Percentiles rank a stretch among this genome's conserved stretches.
Conservation (phyloP, 2,113 vertebrate genomes). For the Anseranas semipalmata region DNA sequence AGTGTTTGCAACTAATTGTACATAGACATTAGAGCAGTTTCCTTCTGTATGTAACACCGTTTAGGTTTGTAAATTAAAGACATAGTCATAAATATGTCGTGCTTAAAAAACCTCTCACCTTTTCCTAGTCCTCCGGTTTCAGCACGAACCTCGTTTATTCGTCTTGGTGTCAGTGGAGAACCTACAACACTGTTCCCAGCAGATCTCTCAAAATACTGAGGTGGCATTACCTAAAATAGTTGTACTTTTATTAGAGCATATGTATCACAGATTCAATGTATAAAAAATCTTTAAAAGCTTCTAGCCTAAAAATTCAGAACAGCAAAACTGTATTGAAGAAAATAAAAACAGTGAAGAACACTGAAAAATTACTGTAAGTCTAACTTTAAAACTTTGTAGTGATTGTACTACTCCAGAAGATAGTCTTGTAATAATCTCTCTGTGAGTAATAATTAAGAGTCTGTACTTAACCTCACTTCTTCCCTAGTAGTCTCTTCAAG, state of each 20-base stretch:
- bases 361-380: neutral
- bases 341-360: neutral
- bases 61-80: neutral
- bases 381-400: neutral
- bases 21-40: rapidly evolving
- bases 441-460: neutral
- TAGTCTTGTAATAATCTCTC: neutral
- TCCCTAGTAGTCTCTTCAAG: neutral
- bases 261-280: neutral
- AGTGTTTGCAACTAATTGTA: neutral
- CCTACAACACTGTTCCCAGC: constrained; percentile 56
- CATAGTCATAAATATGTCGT: rapidly evolving
- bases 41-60: neutral
- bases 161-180: constrained; percentile 73
- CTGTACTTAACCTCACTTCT: neutral
- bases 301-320: neutral
- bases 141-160: constrained; percentile 78
- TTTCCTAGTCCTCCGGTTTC: constrained; percentile 73
- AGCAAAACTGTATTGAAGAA: neutral
- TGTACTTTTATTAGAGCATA: neutral
- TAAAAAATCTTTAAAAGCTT: neutral
- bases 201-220: constrained; percentile 86
- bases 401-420: neutral
- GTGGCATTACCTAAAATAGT: constrained; percentile 88
- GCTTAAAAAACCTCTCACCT: constrained; percentile 66